Conservation (phyloP, 2,888 invertebrate species). For the Epistrophe eligans region DNA sequence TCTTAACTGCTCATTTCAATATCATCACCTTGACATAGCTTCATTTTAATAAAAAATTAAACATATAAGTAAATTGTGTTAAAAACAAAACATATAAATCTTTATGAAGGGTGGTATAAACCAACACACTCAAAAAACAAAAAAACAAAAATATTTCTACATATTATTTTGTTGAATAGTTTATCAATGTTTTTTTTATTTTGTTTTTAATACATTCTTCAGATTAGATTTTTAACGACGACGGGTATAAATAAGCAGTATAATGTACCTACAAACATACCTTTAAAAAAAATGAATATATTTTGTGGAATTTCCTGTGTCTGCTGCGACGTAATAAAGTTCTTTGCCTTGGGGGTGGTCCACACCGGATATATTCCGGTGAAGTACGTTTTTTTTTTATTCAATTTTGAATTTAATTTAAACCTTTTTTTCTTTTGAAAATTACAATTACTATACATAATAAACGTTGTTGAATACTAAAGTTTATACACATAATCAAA, state of each 20-base stretch:
- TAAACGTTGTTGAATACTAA: constrained; percentile 5
- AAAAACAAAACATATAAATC: constrained; percentile 57
- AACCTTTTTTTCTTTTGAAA: not conserved
- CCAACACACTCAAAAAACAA: not conserved
- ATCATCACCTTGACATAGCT: constrained; percentile 71
- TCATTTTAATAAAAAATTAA: constrained; percentile 32
- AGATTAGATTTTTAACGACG: constrained; percentile 29
- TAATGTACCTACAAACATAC: not conserved
- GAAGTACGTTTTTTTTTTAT: not conserved
- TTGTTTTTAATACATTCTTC: constrained; percentile 3
- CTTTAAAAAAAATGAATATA: constrained; percentile 5
- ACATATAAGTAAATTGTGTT: constrained; percentile 48
- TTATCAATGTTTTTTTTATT: constrained; percentile 1
- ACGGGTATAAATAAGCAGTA: not conserved
- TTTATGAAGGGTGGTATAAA: constrained; percentile 8
- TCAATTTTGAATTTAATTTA: not conserved
- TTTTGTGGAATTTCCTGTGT: constrained; percentile 52
- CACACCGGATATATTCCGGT: constrained; percentile 40
- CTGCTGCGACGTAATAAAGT: constrained; percentile 20
- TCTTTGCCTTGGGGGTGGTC: constrained; percentile 40
- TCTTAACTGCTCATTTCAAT: constrained; percentile 50
- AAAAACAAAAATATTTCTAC: not conserved
- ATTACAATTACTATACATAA: not conserved
- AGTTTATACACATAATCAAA: not conserved
- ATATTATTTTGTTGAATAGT: constrained; percentile 13